phyloP scores from a whole-genome alignment of 2,888 invertebrate species.

The Sclerodermus sp. region DNA sequence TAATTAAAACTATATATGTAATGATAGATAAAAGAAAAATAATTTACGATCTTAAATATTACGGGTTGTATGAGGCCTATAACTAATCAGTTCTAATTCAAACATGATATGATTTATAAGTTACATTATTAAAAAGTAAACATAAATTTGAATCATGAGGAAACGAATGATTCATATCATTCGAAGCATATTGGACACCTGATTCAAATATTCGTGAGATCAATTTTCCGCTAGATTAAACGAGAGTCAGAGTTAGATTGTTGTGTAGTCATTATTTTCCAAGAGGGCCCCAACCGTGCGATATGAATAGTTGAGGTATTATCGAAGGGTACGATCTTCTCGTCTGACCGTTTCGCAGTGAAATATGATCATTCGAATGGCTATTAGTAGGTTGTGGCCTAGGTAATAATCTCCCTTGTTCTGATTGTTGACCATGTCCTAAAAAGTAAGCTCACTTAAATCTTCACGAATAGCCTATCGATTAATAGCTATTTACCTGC shows the following conservation, averaged over 20 bases:
- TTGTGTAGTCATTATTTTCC: slow-evolving; percentile 43
- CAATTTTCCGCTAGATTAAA: slow-evolving; percentile 10
- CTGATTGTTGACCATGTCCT: slow-evolving; percentile 20
- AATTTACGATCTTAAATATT: slow-evolving; percentile 1
- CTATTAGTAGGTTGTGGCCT: slow-evolving; percentile 11
- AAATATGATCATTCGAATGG: slow-evolving; percentile 35
- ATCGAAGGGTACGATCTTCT: slow-evolving; percentile 52
- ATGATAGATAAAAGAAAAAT: not conserved
- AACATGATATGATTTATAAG: not conserved
- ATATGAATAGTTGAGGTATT: slow-evolving; percentile 61
- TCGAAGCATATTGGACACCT: not conserved
- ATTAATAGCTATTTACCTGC: slow-evolving; percentile 11
- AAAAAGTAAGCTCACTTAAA: too few relatives aligned
- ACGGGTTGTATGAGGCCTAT: not conserved
- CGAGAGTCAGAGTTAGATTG: too few relatives aligned
- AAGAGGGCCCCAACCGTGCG: slow-evolving; percentile 62
- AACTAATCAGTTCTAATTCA: slow-evolving; percentile 2
- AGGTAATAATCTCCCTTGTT: slow-evolving; percentile 11
- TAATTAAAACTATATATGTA: not conserved
- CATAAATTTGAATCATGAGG: too few relatives aligned
- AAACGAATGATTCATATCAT: too few relatives aligned
- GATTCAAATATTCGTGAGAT: slow-evolving; percentile 20
- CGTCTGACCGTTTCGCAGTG: slow-evolving; percentile 35
- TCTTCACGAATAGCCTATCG: too few relatives aligned
- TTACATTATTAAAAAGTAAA: too few relatives aligned